phyloP scores from a whole-genome alignment of 2,113 vertebrate species.

The Neopipo cinnamomea region DNA sequence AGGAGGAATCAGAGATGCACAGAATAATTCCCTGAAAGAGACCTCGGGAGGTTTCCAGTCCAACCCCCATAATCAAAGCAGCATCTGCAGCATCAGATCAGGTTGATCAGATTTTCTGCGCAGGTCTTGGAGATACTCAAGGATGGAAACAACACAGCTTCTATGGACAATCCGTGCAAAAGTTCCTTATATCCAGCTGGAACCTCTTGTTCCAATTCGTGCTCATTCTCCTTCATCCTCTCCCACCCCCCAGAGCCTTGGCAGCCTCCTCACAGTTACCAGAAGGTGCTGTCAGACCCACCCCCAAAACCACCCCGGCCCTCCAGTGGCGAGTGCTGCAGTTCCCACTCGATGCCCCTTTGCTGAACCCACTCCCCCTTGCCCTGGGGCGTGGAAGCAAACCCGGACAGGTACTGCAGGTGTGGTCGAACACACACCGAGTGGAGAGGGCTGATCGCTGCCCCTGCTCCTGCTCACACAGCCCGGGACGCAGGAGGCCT shows the following conservation, averaged over 20 bases:
- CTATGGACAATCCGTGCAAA: neutral
- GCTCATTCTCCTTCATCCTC: neutral
- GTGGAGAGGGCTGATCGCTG: neutral
- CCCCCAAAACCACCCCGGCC: neutral
- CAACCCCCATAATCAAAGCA: neutral
- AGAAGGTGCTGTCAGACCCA: neutral
- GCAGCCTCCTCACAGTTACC: neutral
- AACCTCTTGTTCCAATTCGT: neutral
- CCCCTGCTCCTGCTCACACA: neutral
- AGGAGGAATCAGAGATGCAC: neutral
- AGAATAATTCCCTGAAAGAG: neutral
- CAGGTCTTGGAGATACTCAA: neutral
- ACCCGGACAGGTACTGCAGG: accelerated
- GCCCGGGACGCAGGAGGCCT: neutral
- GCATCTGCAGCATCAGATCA: neutral
- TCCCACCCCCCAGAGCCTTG: neutral
- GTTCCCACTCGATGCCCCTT: accelerated
- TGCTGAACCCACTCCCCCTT: neutral
- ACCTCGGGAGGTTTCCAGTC: neutral
- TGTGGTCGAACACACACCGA: neutral
- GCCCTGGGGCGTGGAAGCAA: accelerated
- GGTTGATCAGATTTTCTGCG: neutral
- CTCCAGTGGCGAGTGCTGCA: neutral
- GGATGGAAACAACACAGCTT: neutral
- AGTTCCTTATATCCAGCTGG: neutral